Conservation (phyloP, 2,888 invertebrate genomes). For the Charanyca ferruginea region DNA sequence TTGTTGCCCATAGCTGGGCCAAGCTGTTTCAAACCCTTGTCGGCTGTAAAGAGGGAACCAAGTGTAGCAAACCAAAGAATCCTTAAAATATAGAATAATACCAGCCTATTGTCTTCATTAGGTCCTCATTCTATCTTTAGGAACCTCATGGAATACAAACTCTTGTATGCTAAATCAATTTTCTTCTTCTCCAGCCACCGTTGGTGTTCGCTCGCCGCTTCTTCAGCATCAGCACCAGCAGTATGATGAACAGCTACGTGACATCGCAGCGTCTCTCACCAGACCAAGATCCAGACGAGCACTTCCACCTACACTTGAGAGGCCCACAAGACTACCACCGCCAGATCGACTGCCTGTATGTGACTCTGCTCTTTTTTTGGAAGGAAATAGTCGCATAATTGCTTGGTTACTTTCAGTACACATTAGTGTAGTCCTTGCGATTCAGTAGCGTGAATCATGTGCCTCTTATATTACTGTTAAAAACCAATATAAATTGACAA, state of each 20-base stretch:
- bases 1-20: no score
- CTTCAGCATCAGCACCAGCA: constrained; percentile 88
- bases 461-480: no score
- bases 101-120: no score
- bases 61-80: no score
- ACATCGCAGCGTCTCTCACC: constrained; percentile 96
- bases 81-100: no score
- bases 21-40: no score
- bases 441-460: no score
- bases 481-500: no score
- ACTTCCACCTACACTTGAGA: constrained; percentile 89
- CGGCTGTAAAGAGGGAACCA: no score
- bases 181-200: constrained; percentile 64
- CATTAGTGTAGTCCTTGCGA: no score
- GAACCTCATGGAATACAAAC: background rate
- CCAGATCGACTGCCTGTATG: constrained; percentile 85
- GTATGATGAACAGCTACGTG: constrained; percentile 94
- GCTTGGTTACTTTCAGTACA: no score
- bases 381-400: no score
- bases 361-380: constrained; percentile 35
- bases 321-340: constrained; percentile 89
- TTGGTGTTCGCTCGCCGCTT: constrained; percentile 82
- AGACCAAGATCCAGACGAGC: constrained; percentile 92
- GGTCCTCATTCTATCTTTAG: background rate
- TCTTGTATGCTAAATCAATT: background rate